A percentile compares a stretch with the other conserved stretches of the same genome.
These are phyloP conservation scores for Hippocampus abdominalis DNA, from an alignment of 2,113 vertebrate genomes.

Conservation along the genomic window DNA sequence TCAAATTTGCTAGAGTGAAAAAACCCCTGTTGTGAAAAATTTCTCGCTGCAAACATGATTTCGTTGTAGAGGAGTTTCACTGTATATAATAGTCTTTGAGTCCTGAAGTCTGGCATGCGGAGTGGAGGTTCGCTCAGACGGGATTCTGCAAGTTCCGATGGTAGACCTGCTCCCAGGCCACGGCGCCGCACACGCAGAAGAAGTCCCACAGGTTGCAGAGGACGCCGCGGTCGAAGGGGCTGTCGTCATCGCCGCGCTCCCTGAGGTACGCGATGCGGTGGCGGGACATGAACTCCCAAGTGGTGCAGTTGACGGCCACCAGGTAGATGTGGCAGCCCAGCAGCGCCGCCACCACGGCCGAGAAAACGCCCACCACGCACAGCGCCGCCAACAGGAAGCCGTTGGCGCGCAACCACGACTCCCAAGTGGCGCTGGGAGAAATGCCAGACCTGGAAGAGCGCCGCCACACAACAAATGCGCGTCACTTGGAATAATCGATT, in stretches of 20 bases:
- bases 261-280: slow-evolving; percentile 88
- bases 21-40: too few relatives aligned
- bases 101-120: background rate
- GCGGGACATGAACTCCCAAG: slow-evolving; percentile 93
- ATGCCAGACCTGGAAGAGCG: slow-evolving; percentile 80
- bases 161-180: slow-evolving; percentile 84
- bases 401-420: slow-evolving; percentile 76
- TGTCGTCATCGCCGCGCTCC: slow-evolving; percentile 71
- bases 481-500: background rate
- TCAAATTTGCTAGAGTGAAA: too few relatives aligned
- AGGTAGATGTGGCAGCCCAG: slow-evolving; percentile 87
- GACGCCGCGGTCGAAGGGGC: slow-evolving; percentile 88
- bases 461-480: background rate
- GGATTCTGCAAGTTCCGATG: slow-evolving; percentile 44
- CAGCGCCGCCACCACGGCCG: slow-evolving; percentile 74
- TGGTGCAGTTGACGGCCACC: slow-evolving; percentile 86
- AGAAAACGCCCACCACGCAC: slow-evolving; percentile 68
- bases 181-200: slow-evolving; percentile 81
- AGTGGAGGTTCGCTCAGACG: slow-evolving; percentile 48
- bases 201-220: slow-evolving; percentile 85
- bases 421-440: slow-evolving; percentile 67
- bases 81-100: too few relatives aligned
- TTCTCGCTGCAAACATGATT: too few relatives aligned
- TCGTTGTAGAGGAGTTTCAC: too few relatives aligned
- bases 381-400: slow-evolving; percentile 77